Percentiles rank a stretch among this genome's conserved stretches.
Evolutionary conservation across 2,113 vertebrate genomes (phyloP).

Genomic region (Neodontobutis hainanensis): DNA sequence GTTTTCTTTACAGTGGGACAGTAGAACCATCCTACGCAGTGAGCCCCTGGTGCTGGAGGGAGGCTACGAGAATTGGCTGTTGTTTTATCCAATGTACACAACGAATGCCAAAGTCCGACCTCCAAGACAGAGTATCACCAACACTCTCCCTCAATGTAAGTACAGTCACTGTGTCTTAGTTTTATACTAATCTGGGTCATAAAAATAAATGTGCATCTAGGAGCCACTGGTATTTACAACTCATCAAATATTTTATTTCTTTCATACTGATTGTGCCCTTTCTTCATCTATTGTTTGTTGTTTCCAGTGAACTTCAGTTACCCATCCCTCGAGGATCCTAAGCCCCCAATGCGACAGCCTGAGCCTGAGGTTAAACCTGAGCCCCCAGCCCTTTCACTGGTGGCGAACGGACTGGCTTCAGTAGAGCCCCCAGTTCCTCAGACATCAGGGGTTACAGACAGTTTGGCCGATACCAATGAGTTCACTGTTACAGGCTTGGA

Average conservation of each 20-base stretch:
- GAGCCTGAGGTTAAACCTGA: conserved; percentile 54
- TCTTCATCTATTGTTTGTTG: conserved; percentile 14
- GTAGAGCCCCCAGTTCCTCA: conserved; percentile 59
- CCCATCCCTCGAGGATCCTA: conserved; percentile 91
- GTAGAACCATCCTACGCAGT: conserved; percentile 85
- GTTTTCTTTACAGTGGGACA: conserved; percentile 88
- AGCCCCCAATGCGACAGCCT: conserved; percentile 72
- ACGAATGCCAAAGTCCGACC: conserved; percentile 91
- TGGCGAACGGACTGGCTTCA: conserved; percentile 66
- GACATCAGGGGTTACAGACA: conserved; percentile 47
- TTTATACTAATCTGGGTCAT: too few relatives aligned
- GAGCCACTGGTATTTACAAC: too few relatives aligned
- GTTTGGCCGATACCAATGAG: conserved; percentile 58
- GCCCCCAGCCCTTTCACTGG: conserved; percentile 60
- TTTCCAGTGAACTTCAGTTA: conserved; percentile 94
- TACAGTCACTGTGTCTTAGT: conserved; percentile 39
- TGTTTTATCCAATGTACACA: conserved; percentile 95
- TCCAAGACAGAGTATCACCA: conserved; percentile 79
- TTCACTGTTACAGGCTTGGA: conserved; percentile 46
- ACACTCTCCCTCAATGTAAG: conserved; percentile 88
- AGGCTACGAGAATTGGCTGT: conserved; percentile 97
- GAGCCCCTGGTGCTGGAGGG: conserved; percentile 94
- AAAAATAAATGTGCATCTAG: background rate
- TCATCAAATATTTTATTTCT: background rate
- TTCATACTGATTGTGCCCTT: background rate